Evolutionary conservation across 92 coral and sea anemone species (phyloP).

Genomic region (Scolanthus callimorphus): DNA sequence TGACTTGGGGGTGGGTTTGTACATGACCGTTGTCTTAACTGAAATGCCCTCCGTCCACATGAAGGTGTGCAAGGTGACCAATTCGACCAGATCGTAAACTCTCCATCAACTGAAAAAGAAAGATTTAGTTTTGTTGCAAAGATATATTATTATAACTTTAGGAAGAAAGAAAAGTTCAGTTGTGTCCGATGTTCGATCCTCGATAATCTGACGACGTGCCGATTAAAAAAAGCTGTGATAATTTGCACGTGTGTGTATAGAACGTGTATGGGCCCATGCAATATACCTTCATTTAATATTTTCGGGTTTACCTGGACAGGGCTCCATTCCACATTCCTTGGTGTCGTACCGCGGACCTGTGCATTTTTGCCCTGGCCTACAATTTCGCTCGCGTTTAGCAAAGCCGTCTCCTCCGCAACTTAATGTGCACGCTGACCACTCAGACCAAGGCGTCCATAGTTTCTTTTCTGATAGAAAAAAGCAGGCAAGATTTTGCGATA

Average conservation of each 20-base stretch:
- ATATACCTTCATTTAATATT: too few species aligned
- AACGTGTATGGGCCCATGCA: too few species aligned
- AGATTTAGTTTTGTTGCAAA: too few species aligned
- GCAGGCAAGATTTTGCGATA: not conserved
- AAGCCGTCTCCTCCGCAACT: constrained; percentile 43
- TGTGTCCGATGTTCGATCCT: too few species aligned
- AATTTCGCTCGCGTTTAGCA: constrained; percentile 25
- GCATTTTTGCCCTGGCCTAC: constrained; percentile 28
- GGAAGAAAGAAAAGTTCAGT: too few species aligned
- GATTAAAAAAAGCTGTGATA: too few species aligned
- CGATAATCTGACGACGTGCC: too few species aligned
- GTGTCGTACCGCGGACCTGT: constrained; percentile 28
- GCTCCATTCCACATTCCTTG: constrained; percentile 20
- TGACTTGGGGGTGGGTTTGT: constrained; percentile 48
- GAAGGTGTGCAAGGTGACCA: constrained; percentile 76
- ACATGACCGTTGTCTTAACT: constrained; percentile 52
- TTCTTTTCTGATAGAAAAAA: constrained; percentile 3
- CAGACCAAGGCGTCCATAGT: constrained; percentile 46
- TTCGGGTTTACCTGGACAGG: constrained; percentile 37
- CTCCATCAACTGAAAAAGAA: constrained; percentile 54
- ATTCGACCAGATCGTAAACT: constrained; percentile 49
- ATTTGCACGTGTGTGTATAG: too few species aligned
- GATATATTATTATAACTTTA: too few species aligned
- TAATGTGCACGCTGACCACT: constrained; percentile 56
- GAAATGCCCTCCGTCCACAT: constrained; percentile 53